phyloP scores from a whole-genome alignment of 1,140 invertebrate genomes.

The Procambarus clarkii region DNA sequence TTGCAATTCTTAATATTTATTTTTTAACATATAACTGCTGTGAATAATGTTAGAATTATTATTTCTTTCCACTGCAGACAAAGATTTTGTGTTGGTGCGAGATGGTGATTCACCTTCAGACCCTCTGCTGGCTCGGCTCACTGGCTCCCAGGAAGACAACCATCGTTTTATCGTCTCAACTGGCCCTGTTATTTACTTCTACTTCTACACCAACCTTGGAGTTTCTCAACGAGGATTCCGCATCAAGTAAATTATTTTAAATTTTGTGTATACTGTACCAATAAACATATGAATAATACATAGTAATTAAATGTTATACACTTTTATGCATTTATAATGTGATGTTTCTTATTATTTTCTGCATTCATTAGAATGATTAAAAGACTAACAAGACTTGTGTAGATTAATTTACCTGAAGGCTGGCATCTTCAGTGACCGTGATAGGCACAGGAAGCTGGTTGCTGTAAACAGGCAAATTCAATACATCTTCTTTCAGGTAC shows the following conservation, averaged over 20 bases:
- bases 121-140: slow-evolving; percentile 87
- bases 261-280: too few species aligned
- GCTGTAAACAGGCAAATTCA: neutral
- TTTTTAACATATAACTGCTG: neutral
- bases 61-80: slow-evolving; percentile 71
- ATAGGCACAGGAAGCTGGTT: neutral
- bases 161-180: slow-evolving; percentile 93
- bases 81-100: slow-evolving; percentile 91
- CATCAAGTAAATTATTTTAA: slow-evolving; percentile 73
- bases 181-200: slow-evolving; percentile 90
- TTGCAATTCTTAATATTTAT: too few species aligned
- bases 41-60: neutral
- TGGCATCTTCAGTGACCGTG: too few species aligned
- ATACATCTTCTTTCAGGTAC: slow-evolving; percentile 51
- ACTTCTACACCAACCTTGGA: slow-evolving; percentile 92
- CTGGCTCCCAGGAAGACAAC: slow-evolving; percentile 86
- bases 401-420: too few species aligned
- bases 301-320: too few species aligned
- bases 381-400: too few species aligned
- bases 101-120: slow-evolving; percentile 92
- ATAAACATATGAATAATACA: too few species aligned
- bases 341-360: too few species aligned
- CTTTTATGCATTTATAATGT: too few species aligned
- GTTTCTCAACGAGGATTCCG: slow-evolving; percentile 93
- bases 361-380: too few species aligned